Base-by-base conservation (phyloP, 2,888 invertebrate genomes). In the Thymelicus sylvestris region DNA sequence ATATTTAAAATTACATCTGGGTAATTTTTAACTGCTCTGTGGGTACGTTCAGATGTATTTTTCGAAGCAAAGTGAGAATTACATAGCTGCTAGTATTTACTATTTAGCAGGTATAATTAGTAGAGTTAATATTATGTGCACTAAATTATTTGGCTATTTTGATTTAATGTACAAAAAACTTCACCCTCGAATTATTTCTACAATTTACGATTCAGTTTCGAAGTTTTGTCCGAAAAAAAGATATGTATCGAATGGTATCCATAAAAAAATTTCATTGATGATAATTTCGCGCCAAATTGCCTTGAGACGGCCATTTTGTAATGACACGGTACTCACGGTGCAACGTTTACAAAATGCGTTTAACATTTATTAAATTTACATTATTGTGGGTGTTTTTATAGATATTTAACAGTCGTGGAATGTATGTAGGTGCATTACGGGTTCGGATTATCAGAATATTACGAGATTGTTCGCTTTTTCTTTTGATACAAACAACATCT, bases 291-390 rank as follows among this genome's bases (percentile, higher is more conserved):
- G 47, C 60, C 66, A 66, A 59, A 31, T 7, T 38, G 47, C 66
- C 7, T 48, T 31, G 10, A 47, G n/a, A 39, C 52, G 47, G 66
- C 71, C 68, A 67, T 73, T 66, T 66, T 73, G 62, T n/a, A 71
- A 10, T 55, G 64, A 50, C 64, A 50, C 12, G 15, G 24, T 57
- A 44, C 4, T 44, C 44, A 44, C 4, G 0, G 12, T 12, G 44
- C 8, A 66, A 66, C 57, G 44, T 10, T 24, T 57, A 57, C 50
- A 66, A 66, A 48, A 59, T 12, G 38, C 59, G n/a, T 41, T 63
- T 44, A 44, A 44, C 47, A 12, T 47, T 52, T 52, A 52, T 52
- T 52, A 52, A 52, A 52, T 52, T 52, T 7, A 52, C 19, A 19
- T 52, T 52, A 7, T 19, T 52, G 7, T 7, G 8, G 15, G 19